Conservation (phyloP, 2,888 invertebrate genomes). For the Euphydryas editha region DNA sequence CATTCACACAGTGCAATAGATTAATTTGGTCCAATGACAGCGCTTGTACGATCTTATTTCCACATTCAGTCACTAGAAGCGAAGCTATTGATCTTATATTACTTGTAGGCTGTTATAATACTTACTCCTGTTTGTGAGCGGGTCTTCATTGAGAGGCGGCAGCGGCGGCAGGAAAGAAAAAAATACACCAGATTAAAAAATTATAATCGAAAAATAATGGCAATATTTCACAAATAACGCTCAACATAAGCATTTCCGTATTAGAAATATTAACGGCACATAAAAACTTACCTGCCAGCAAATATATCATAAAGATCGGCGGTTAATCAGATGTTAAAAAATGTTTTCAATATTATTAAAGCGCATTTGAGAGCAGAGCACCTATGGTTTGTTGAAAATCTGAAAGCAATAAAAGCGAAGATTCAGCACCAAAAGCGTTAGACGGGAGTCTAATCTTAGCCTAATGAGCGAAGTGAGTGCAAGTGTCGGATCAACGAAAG, state of each 20-base stretch:
- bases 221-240: constrained; percentile 54
- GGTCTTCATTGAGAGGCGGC: constrained; percentile 80
- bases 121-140: constrained; percentile 88
- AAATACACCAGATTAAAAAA: constrained; percentile 66
- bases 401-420: constrained; percentile 73
- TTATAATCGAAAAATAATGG: constrained; percentile 46
- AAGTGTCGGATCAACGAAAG: constrained; percentile 79
- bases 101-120: constrained; percentile 54
- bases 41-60: constrained; percentile 57
- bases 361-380: constrained; percentile 38
- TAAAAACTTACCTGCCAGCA: constrained; percentile 31
- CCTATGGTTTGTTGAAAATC: constrained; percentile 50
- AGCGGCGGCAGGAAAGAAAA: constrained; percentile 72
- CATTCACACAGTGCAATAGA: constrained; percentile 45
- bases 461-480: constrained; percentile 69
- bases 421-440: constrained; percentile 76
- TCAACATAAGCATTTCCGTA: constrained; percentile 26
- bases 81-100: constrained; percentile 58
- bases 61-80: constrained; percentile 68
- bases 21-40: constrained; percentile 59
- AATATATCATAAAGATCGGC: constrained; percentile 36
- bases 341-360: constrained; percentile 35
- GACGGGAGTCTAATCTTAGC: constrained; percentile 69
- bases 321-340: constrained; percentile 36
- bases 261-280: constrained; percentile 22